These are phyloP conservation scores for Orchesellides sinensis DNA, from an alignment of 2,888 invertebrate species.

Conservation along the genomic window DNA sequence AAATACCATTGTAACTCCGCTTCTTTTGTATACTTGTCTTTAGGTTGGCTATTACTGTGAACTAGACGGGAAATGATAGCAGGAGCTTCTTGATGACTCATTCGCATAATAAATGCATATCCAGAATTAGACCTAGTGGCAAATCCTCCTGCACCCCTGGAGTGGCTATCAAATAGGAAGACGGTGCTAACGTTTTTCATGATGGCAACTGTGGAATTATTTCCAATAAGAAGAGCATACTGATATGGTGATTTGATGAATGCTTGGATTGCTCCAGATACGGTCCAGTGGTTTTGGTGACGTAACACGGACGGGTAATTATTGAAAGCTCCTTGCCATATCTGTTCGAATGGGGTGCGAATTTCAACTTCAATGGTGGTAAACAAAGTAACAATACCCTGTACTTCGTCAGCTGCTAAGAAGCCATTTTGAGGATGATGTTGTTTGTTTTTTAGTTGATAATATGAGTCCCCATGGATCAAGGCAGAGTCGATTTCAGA, in stretches of 20 bases:
- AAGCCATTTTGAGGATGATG: neutral
- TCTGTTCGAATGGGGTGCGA: neutral
- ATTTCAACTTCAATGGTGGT: neutral
- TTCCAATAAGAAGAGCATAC: slow-evolving; percentile 3
- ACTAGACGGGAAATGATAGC: neutral
- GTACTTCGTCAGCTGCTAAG: neutral
- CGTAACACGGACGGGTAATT: neutral
- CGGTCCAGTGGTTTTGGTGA: neutral
- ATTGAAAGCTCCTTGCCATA: neutral
- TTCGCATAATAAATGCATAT: slow-evolving; percentile 3
- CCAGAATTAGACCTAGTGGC: neutral
- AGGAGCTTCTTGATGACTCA: neutral
- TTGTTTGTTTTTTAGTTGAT: neutral
- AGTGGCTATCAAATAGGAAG: slow-evolving; percentile 44
- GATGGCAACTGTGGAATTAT: slow-evolving; percentile 9
- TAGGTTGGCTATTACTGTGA: neutral
- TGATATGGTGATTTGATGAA: slow-evolving; percentile 8
- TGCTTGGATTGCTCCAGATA: neutral
- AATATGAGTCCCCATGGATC: slow-evolving; percentile 13
- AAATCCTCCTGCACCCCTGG: slow-evolving; percentile 5
- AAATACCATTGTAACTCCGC: neutral
- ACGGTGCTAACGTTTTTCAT: neutral
- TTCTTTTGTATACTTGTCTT: neutral
- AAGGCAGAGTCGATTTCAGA: neutral
- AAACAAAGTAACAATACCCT: neutral